A percentile compares a stretch with the other conserved stretches of the same genome.
Conservation (phyloP, 2,888 invertebrate genomes). For the Notocelia uddmanniana region DNA sequence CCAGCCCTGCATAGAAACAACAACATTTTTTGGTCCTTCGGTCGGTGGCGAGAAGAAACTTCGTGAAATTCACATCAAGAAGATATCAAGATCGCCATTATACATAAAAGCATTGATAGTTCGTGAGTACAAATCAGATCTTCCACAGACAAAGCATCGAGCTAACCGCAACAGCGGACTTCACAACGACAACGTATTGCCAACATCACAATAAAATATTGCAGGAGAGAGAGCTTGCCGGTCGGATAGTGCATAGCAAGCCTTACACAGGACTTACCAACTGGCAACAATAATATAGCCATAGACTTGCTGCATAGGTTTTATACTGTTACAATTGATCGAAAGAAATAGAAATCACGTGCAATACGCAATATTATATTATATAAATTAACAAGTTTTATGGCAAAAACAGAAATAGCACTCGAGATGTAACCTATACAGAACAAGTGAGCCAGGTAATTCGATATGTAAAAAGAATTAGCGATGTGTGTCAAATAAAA, state of each 20-base stretch:
- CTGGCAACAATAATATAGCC: background rate
- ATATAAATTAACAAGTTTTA: no score
- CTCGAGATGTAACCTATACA: no score
- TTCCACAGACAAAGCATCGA: conserved; percentile 1
- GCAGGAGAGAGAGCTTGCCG: background rate
- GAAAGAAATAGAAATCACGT: no score
- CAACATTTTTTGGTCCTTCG: background rate
- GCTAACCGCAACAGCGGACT: background rate
- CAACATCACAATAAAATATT: background rate
- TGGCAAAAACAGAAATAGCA: no score
- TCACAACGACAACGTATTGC: background rate
- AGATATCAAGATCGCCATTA: background rate
- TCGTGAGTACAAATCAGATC: background rate
- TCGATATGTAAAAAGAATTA: no score
- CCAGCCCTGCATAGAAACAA: no score
- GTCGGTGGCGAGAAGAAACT: background rate
- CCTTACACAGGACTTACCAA: background rate
- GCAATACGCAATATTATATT: no score
- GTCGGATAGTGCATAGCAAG: background rate
- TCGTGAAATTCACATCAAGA: background rate
- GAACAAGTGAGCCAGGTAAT: no score
- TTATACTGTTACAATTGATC: no score
- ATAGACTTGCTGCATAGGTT: no score
- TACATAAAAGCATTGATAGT: background rate
- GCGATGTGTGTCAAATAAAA: no score